Conservation (phyloP, 2,113 vertebrate genomes). For the Dunckerocampus dactyliophorus region DNA sequence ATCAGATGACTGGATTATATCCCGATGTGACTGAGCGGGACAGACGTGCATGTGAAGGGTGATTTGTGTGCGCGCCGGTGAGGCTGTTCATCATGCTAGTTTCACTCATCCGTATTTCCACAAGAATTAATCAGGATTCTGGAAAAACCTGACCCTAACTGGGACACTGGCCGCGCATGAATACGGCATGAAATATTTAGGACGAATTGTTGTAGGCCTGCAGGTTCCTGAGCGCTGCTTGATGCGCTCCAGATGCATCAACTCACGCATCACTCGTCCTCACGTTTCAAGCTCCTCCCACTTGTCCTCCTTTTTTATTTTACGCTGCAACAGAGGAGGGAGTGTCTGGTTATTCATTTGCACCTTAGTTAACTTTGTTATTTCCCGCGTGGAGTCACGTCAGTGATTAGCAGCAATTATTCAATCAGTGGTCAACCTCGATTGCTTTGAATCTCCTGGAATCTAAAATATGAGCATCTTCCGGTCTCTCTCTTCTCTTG, state of each 20-base stretch:
- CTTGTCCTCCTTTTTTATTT: neutral
- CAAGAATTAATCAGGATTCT: conserved; percentile 7
- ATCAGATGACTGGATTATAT: conserved; percentile 24
- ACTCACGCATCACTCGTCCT: conserved; percentile 21
- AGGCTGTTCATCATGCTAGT: neutral
- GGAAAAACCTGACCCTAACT: neutral
- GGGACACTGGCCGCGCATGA: neutral
- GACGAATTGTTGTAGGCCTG: conserved; percentile 16
- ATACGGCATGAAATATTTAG: conserved; percentile 59
- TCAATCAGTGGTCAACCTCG: neutral
- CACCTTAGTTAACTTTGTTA: no score
- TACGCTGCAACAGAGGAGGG: neutral
- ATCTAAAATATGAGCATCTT: no score
- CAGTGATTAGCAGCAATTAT: neutral
- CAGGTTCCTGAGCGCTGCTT: conserved; percentile 33
- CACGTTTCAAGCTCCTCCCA: conserved; percentile 5
- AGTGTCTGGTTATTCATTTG: no score
- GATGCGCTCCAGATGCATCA: conserved; percentile 11
- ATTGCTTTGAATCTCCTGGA: neutral
- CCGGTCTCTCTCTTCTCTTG: no score
- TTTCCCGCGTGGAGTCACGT: neutral
- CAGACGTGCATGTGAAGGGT: neutral
- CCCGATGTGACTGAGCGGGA: conserved; percentile 7
- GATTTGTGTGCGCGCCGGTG: neutral
- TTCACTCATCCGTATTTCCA: conserved; percentile 1